Base-by-base conservation (phyloP, 2,113 vertebrate genomes). In the Ascaphus truei region DNA sequence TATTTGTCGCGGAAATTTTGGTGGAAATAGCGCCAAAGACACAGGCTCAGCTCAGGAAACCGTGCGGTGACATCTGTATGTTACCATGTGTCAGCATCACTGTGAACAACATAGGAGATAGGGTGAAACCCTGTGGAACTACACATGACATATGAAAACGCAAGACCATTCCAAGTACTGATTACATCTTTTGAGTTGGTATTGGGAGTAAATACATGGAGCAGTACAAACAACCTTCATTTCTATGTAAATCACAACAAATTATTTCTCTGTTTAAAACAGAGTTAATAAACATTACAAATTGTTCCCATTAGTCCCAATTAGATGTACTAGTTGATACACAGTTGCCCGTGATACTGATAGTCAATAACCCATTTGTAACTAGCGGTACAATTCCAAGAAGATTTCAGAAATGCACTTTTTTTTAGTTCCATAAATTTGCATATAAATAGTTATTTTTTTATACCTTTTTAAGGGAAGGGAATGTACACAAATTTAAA, bases 281-380 rank as follows among this genome's bases (percentile, higher is more conserved):
- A 26, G 45, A 60, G 33, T 71, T 71, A 27, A 31, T 51, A 52
- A 39, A 60, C 23, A 30, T 60, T 41, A 52, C 61, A 34, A 52
- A 61, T 61, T n/a, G 67, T 71, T 71, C 67, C 67, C 67, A 23
- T 23, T 20, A 41, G 67, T 52, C 57, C 57, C 61, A 37, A 61
- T 61, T 71, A 71, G 31, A 61, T 71, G 33, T 25, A 41, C 56
- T 52, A 30, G 52, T 26, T 61, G 41, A 18, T 52, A 71, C 18
- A 50, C 25, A 52, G 57, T 61, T 69, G 66, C 29, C 56, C 37
- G 13, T 52, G 33, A 23, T 61, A 61, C 16, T n/a, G 39, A 29
- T 60, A 51, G 16, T 22, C 16, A 1, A 47, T 51, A 68, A 36
- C 23, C n/a, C n/a, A n/a, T n/a, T n/a, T n/a, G n/a, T n/a, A n/a